Evolutionary conservation across 92 coral and sea anemone genomes (phyloP).

Genomic region (Desmophyllum pertusum): DNA sequence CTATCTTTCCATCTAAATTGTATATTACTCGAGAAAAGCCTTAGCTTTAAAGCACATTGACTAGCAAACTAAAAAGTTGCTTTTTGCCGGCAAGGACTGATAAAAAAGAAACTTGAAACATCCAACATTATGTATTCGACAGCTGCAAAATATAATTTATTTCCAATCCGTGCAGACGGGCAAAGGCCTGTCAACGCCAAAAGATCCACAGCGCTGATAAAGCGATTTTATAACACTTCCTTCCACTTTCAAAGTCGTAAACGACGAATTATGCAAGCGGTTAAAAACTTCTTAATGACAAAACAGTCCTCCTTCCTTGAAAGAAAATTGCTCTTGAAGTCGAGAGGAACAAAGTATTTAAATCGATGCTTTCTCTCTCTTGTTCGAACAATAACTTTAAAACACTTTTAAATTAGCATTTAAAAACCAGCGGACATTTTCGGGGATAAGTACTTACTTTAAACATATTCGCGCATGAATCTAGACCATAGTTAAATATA

Average conservation of each 20-base stretch:
- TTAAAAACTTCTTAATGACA: constrained; percentile 4
- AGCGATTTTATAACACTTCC: background rate
- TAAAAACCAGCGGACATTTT: constrained; percentile 13
- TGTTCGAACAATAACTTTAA: constrained; percentile 24
- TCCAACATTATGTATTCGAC: background rate
- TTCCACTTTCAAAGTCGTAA: background rate
- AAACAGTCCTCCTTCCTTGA: background rate
- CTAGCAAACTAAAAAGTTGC: too few species aligned
- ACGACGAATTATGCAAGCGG: background rate
- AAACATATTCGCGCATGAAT: background rate
- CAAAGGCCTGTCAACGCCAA: constrained; percentile 15
- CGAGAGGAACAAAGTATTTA: constrained; percentile 10
- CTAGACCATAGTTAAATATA: background rate
- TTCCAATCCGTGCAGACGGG: constrained; percentile 16
- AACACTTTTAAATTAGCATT: constrained; percentile 53
- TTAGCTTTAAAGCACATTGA: too few species aligned
- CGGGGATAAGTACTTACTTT: background rate
- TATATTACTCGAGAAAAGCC: background rate
- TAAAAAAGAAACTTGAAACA: background rate
- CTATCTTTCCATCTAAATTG: background rate
- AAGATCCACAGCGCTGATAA: constrained; percentile 21
- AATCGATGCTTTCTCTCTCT: background rate
- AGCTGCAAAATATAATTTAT: constrained; percentile 15
- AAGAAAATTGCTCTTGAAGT: background rate
- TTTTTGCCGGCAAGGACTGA: too few species aligned